These are phyloP conservation scores for Hypolimnas misippus DNA, from an alignment of 2,888 invertebrate genomes.

Conservation along the genomic window DNA sequence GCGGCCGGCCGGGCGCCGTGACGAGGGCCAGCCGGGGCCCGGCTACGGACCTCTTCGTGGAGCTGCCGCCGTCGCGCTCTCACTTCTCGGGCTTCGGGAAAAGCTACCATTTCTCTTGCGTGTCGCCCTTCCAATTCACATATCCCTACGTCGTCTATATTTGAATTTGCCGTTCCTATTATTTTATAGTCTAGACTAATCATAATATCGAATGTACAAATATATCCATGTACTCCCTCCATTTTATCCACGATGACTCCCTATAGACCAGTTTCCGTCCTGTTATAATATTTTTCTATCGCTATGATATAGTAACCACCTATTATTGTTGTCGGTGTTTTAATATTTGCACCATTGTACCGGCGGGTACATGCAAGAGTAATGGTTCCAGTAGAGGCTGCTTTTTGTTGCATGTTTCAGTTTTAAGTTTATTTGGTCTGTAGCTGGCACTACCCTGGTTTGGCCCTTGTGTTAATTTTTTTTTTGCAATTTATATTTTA, in stretches of 20 bases:
- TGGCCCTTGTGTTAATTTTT: slow-evolving; percentile 73
- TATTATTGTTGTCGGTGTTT: background rate
- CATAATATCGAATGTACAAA: slow-evolving; percentile 21
- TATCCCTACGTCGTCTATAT: slow-evolving; percentile 80
- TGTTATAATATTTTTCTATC: slow-evolving; percentile 2
- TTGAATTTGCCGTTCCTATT: slow-evolving; percentile 53
- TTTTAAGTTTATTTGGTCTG: slow-evolving; percentile 69
- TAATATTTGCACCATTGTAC: background rate
- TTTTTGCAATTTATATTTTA: slow-evolving; percentile 30
- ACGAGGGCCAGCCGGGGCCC: slow-evolving; percentile 81
- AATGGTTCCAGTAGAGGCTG: slow-evolving; percentile 65
- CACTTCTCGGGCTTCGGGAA: slow-evolving; percentile 82
- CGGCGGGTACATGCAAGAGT: slow-evolving; percentile 54
- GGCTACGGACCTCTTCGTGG: slow-evolving; percentile 76
- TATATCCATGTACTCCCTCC: slow-evolving; percentile 19
- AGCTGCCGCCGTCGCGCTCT: slow-evolving; percentile 77
- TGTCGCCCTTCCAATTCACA: slow-evolving; percentile 80
- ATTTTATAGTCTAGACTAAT: no score
- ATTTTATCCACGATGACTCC: slow-evolving; percentile 41
- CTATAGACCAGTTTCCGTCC: slow-evolving; percentile 42
- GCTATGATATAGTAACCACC: background rate
- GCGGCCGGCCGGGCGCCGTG: slow-evolving; percentile 79
- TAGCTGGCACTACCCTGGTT: slow-evolving; percentile 83
- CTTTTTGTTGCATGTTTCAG: slow-evolving; percentile 75
- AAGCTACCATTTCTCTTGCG: slow-evolving; percentile 82